Evolutionary conservation across 2,113 vertebrate genomes (phyloP), one percentile per base, ranked within the genome.

Genomic region (Eptesicus fuscus): DNA sequence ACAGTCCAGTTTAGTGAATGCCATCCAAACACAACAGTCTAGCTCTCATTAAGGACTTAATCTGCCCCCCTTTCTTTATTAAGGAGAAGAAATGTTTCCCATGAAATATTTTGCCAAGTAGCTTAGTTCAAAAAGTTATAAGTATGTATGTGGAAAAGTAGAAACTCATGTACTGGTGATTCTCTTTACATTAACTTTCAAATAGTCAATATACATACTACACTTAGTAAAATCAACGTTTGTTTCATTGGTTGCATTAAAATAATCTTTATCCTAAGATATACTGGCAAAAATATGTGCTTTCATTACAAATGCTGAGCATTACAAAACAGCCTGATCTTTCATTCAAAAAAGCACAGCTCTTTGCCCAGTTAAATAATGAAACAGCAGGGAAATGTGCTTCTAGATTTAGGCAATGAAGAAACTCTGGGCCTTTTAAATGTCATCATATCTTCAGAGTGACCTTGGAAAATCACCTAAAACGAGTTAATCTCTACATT

Each of bases 51-150:
- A 59, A 74, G 47, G 69, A 32, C 42, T 83, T 87, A 84, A 95
- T 40, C n/a, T 93, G 12, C 37, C 44, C 71, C 83, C 42, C 59
- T 67, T 23, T 59, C 87, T 92, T 90, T 59, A 87, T 84, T 92
- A 87, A 80, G 44, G 76, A 89, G 67, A 93, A 91, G 18, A 89
- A 83, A 59, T n/a, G 7, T 69, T 83, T 83, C n/a, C 8, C n/a
- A 28, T 80, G 17, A 91, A 91, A 85, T 95, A 79, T 71, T 87
- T 93, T 83, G 10, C 56, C 80, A 40, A 92, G 59, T 79, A 53
- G 9, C 44, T 94, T 63, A 65, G 32, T 73, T 95, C n/a, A 67
- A 92, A 92, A 56, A 88, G 22, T 42, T 93, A 14, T 59, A 91
- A 63, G 5, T 44, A 70, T 12, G 14, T 22, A 88, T 90, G 40